Conservation (phyloP, 2,113 vertebrate genomes). For the Athene cunicularia region DNA sequence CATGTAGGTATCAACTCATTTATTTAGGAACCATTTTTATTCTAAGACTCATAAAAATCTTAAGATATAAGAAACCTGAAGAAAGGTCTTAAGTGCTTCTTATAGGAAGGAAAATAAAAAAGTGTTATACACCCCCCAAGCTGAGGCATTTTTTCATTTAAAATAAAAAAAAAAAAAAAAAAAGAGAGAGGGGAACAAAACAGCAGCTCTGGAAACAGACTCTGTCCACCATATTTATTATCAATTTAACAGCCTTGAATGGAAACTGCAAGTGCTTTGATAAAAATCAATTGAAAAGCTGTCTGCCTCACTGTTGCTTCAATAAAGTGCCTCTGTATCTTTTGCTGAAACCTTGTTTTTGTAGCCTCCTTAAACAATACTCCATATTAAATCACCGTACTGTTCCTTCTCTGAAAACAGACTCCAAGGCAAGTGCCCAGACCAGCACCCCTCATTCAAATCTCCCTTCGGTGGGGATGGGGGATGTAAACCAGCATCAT, state of each 20-base stretch:
- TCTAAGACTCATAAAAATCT: background rate
- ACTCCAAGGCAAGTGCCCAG: background rate
- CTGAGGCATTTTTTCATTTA: background rate
- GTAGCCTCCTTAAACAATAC: conserved; percentile 34
- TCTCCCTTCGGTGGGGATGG: background rate
- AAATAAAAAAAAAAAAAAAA: background rate
- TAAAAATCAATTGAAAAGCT: conserved; percentile 64
- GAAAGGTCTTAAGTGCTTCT: background rate
- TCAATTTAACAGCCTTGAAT: conserved; percentile 46
- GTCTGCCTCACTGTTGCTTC: conserved; percentile 36
- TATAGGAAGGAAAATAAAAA: background rate
- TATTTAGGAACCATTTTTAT: background rate
- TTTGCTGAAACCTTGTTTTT: conserved; percentile 52
- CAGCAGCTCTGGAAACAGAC: conserved; percentile 3
- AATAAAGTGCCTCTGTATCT: conserved; percentile 38
- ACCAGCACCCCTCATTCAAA: background rate
- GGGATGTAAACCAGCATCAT: background rate
- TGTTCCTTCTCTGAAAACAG: background rate
- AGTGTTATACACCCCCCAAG: background rate
- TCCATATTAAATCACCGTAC: background rate
- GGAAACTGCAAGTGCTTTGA: conserved; percentile 56
- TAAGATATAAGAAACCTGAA: background rate
- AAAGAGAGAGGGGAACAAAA: background rate
- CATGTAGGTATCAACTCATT: background rate
- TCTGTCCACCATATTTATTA: conserved; percentile 38